Evolutionary conservation across 2,113 vertebrate species (phyloP), one percentile per base, ranked within the genome.

Genomic region (Nerophis ophidion): DNA sequence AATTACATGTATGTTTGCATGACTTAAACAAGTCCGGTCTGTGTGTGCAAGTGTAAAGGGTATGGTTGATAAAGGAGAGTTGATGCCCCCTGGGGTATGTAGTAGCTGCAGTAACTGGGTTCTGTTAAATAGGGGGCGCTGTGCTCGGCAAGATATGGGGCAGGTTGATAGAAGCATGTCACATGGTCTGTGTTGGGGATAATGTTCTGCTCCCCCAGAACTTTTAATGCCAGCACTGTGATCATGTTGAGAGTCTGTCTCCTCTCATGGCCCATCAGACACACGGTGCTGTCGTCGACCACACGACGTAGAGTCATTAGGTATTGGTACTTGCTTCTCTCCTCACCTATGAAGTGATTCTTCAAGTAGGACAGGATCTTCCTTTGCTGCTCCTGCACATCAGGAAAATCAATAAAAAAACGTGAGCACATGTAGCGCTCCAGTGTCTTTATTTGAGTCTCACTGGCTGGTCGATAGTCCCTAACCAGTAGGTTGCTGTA

Each of bases 391-490:
- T 97, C 93, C 26, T 87, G 89, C 69, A 98, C 89, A 10, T 96
- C 92, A 8, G 95, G 93, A 85, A 99, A 99, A 84, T 99, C 96
- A 34, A 99, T 98, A 84, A 99, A 99, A 83, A 99, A 99, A 42
- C 95, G 91, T 6, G 95, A 98, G 82, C 96, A 99, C 96, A 99
- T 99, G 81, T 99, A 99, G 61, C 96, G 93, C 73, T 99, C 95
- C 53, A 95, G 84, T 1, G 81, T 94, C 84, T 98, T 98, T 71
- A 99, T 97, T 86, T 98, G 92, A 14, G 86, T 86, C 81, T 95
- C 89, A 4, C 92, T 91, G 13, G 91, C 92, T 0, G 96, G 95
- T 61, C 93, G 93, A 80, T 97, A 99, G 75, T 95, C 92, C 48
- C 89, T 91, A 57, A 98, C 95, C 72, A 99, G 84, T 58, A 99